phyloP scores from a whole-genome alignment of 1,140 invertebrate genomes.

The Aricia agestis region DNA sequence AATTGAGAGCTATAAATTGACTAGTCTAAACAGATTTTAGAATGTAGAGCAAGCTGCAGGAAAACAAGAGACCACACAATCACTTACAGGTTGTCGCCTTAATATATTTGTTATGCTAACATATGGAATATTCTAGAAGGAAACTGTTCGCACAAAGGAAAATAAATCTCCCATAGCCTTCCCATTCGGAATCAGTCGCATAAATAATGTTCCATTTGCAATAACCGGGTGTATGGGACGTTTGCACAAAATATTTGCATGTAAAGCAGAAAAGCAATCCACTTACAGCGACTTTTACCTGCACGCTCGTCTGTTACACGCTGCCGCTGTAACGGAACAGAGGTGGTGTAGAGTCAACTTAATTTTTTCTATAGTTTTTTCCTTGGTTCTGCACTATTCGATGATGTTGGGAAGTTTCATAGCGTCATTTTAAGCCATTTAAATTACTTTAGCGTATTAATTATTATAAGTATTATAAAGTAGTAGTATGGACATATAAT shows the following conservation, averaged over 20 bases:
- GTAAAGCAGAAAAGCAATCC: constrained; percentile 72
- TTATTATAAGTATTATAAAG: no score
- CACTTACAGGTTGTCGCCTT: constrained; percentile 6
- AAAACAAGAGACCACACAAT: not conserved
- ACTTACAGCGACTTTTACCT: constrained; percentile 70
- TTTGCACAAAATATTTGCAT: constrained; percentile 72
- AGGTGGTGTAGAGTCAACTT: constrained; percentile 33
- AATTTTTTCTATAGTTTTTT: not conserved
- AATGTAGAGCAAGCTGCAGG: not conserved
- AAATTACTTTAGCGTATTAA: no score
- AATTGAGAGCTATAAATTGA: not conserved
- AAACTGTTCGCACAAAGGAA: constrained; percentile 17
- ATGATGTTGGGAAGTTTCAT: no score
- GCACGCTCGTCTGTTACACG: constrained; percentile 60
- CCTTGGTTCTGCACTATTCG: no score
- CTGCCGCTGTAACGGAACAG: constrained; percentile 33
- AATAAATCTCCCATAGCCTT: constrained; percentile 18
- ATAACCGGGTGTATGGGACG: constrained; percentile 41
- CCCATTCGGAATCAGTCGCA: constrained; percentile 18
- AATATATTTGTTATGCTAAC: constrained; percentile 20
- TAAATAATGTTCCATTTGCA: constrained; percentile 27
- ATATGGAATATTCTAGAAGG: constrained; percentile 19
- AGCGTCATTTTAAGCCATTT: no score
- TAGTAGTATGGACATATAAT: no score
- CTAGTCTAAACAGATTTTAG: not conserved